Evolutionary conservation across 1,140 invertebrate genomes (phyloP), one percentile per base, ranked within the genome.

Genomic region (Mamestra configurata): DNA sequence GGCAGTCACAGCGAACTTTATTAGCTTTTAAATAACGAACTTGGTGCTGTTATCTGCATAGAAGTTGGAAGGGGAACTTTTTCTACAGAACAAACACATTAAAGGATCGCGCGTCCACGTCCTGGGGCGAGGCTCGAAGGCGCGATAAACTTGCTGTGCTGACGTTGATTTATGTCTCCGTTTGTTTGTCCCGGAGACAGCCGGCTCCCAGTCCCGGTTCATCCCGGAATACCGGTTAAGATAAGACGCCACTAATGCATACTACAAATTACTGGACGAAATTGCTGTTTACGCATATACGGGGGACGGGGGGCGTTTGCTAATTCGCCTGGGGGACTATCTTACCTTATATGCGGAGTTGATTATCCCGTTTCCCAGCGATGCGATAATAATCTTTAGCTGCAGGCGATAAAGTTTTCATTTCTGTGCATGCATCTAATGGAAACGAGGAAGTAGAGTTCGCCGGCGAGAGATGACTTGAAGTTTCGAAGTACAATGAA

Each of bases 81-180:
- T 84, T 82, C 79, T 80, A 79, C 55, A 88, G 88, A 89, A 90
- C 88, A 90, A 90, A 91, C 88, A 89, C 88, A 90, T 90, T 90
- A 89, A 85, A 87, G 85, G 83, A 85, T 88, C 75, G 72, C 80
- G 80, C 81, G 82, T 79, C 84, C 84, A 82, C 83, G 86, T 90
- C 84, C 85, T 87, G 84, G 83, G 84, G 87, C 83, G 86, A 89
- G 85, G 88, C 88, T 87, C 84, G 84, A 86, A 89, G 85, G 83
- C 87, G 86, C 85, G 89, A 92, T 90, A 90, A 92, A 90, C 86
- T 89, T 87, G 84, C 84, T 84, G 78, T 86, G 83, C 82, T 88
- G 89, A 92, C 90, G 80, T 90, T 92, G 90, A 92, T 92, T 92
- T 92, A 92, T 92, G 89, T 89, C 85, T 90, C 84, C 84, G 88